Percentiles rank a stretch among this genome's conserved stretches.
Evolutionary conservation across 2,113 vertebrate species (phyloP).

Genomic region (Nycticebus coucang): DNA sequence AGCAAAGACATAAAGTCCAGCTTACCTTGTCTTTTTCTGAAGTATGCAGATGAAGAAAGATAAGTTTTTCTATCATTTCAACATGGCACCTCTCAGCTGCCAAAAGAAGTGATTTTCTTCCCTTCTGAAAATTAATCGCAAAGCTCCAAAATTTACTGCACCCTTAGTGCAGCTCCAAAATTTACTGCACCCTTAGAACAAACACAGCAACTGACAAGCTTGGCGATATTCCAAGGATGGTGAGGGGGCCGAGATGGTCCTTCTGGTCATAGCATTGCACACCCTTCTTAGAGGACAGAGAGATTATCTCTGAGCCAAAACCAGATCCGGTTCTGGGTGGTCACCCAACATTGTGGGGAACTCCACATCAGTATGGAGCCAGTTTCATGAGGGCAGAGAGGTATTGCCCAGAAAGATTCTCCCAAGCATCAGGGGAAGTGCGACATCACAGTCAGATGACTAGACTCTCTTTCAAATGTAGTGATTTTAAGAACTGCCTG

Average conservation of each 20-base stretch:
- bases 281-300: not conserved
- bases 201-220: not conserved
- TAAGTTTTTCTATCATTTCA: conserved; percentile 88
- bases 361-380: not conserved
- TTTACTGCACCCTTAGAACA: too few species aligned
- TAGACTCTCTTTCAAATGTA: not conserved
- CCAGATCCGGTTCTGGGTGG: not conserved
- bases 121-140: conserved; percentile 85
- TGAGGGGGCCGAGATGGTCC: not conserved
- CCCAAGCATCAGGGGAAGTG: not conserved
- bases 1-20: not conserved
- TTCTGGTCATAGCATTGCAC: not conserved
- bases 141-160: conserved; percentile 9
- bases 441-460: not conserved
- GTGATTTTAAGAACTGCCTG: not conserved
- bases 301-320: not conserved
- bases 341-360: not conserved
- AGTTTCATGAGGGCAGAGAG: not conserved
- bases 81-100: conserved; percentile 90
- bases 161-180: too few species aligned
- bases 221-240: not conserved
- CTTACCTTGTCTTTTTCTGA: conserved; percentile 91
- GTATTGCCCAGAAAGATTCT: not conserved
- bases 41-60: conserved; percentile 88
- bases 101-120: conserved; percentile 89